Conservation (phyloP, 2,797 vertebrate genomes). For the Mastacembelus armatus region DNA sequence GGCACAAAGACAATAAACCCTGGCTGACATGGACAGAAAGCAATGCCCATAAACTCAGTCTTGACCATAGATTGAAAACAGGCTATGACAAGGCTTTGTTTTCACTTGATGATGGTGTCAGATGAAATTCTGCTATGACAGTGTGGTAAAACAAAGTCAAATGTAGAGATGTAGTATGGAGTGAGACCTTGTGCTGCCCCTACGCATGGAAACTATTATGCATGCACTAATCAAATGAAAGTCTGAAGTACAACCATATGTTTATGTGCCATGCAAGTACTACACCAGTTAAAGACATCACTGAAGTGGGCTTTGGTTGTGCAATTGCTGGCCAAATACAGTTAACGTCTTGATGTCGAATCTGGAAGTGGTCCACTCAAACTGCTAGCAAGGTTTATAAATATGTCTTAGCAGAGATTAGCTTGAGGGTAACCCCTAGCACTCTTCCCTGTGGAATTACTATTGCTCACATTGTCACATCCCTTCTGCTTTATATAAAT, state of each 20-base stretch:
- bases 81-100: slow-evolving; percentile 15
- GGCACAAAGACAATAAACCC: slow-evolving; percentile 7
- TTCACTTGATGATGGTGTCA: slow-evolving; percentile 21
- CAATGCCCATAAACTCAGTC: not conserved
- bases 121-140: slow-evolving; percentile 41
- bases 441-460: slow-evolving; percentile 51
- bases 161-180: slow-evolving; percentile 41
- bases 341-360: slow-evolving; percentile 42
- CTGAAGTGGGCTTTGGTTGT: slow-evolving; percentile 12
- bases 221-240: slow-evolving; percentile 43
- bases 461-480: slow-evolving; percentile 65
- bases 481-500: slow-evolving; percentile 70
- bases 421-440: slow-evolving; percentile 53
- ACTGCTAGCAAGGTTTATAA: slow-evolving; percentile 68
- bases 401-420: slow-evolving; percentile 72
- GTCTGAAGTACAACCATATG: slow-evolving; percentile 58
- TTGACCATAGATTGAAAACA: slow-evolving; percentile 6
- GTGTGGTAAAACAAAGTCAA: slow-evolving; percentile 41
- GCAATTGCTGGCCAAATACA: slow-evolving; percentile 56
- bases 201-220: slow-evolving; percentile 61
- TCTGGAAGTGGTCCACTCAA: slow-evolving; percentile 59
- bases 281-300: slow-evolving; percentile 31
- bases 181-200: slow-evolving; percentile 25
- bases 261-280: slow-evolving; percentile 53
- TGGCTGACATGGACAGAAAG: slow-evolving; percentile 16